Conservation (phyloP, 2,797 vertebrate genomes). For the Poeciliopsis presidionis region DNA sequence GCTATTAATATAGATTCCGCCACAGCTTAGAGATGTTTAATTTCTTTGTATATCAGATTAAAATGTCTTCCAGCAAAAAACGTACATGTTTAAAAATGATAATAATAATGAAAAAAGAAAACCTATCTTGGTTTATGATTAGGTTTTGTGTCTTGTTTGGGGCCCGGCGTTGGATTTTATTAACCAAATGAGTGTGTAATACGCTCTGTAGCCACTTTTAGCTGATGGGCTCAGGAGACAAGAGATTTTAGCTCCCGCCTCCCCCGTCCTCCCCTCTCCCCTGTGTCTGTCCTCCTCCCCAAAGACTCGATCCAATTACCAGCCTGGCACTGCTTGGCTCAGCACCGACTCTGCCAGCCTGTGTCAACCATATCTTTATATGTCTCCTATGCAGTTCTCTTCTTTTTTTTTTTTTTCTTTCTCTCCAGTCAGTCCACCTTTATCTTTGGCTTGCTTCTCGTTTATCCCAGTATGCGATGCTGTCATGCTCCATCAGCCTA, state of each 20-base stretch:
- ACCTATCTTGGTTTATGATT: constrained; percentile 42
- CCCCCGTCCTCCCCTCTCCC: background rate
- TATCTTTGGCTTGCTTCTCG: constrained; percentile 51
- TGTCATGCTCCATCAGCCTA: constrained; percentile 58
- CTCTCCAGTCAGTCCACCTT: constrained; percentile 55
- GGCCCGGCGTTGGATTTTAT: constrained; percentile 51
- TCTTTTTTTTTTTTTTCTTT: constrained; percentile 37
- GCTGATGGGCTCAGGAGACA: constrained; percentile 60
- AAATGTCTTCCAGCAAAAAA: constrained; percentile 42
- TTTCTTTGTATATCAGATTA: constrained; percentile 70
- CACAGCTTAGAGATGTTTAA: constrained; percentile 62
- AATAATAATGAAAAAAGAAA: constrained; percentile 2
- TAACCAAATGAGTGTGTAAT: constrained; percentile 53
- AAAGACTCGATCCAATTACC: constrained; percentile 75
- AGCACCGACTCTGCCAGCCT: constrained; percentile 60
- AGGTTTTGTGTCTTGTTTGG: constrained; percentile 40
- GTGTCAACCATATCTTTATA: constrained; percentile 55
- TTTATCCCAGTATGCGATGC: constrained; percentile 55
- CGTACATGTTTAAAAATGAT: constrained; percentile 46
- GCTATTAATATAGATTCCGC: constrained; percentile 70
- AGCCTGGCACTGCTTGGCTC: constrained; percentile 63
- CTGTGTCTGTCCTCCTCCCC: constrained; percentile 56
- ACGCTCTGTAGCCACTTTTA: constrained; percentile 35
- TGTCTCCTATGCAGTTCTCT: constrained; percentile 27
- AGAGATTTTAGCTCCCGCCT: constrained; percentile 53